These are phyloP conservation scores for Drosophila algonquin DNA, from an alignment of 2,888 invertebrate genomes.

Conservation along the genomic window DNA sequence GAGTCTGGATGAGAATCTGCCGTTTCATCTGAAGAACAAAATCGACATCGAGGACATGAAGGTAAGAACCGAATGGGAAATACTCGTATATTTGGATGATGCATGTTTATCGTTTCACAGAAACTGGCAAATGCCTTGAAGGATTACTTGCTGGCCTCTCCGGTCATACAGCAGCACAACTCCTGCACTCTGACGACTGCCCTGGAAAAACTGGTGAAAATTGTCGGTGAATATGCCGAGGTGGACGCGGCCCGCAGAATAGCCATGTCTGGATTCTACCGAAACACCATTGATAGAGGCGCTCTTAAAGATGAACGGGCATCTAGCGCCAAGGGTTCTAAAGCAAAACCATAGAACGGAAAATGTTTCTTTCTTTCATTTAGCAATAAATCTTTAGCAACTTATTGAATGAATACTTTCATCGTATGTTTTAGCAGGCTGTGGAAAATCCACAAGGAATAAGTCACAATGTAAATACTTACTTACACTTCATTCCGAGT, in stretches of 20 bases:
- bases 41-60: constrained; percentile 33
- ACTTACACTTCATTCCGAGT: not conserved
- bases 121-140: constrained; percentile 28
- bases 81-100: too few species aligned
- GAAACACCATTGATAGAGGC: not conserved
- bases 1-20: constrained; percentile 34
- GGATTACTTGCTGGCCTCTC: constrained; percentile 25
- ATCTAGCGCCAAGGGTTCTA: not conserved
- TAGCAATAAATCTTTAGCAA: not conserved
- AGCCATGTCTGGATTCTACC: constrained; percentile 27
- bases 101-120: not conserved
- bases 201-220: constrained; percentile 13
- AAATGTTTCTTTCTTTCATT: not conserved
- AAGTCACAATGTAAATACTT: not conserved
- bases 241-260: constrained; percentile 32
- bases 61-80: constrained; percentile 20
- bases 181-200: constrained; percentile 25
- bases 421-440: not conserved
- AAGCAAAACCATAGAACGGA: not conserved
- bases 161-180: constrained; percentile 25
- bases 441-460: not conserved
- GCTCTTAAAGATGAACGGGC: not conserved
- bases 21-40: constrained; percentile 18
- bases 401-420: too few species aligned
- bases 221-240: constrained; percentile 31